These are phyloP conservation scores for Drosophila nigromelanica DNA, from an alignment of 1,140 invertebrate genomes.

Conservation along the genomic window DNA sequence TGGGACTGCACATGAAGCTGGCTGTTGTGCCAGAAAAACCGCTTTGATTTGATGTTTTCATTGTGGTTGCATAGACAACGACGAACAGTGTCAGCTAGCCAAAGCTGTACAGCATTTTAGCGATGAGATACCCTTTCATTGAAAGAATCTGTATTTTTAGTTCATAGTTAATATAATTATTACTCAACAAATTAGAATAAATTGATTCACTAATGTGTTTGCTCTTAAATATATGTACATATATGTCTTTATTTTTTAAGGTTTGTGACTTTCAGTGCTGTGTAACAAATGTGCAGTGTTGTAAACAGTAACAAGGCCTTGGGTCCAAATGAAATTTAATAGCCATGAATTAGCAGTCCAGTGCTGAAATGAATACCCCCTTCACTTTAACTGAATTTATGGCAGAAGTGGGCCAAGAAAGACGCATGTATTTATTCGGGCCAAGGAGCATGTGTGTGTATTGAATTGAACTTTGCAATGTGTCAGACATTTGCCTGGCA, in stretches of 20 bases:
- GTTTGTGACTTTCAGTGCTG: too few species aligned
- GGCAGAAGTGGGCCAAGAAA: conserved; percentile 38
- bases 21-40: too few species aligned
- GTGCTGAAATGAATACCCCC: conserved; percentile 48
- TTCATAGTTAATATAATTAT: too few species aligned
- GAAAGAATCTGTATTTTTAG: too few species aligned
- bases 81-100: background rate
- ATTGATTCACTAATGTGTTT: conserved; percentile 3
- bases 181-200: too few species aligned
- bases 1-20: background rate
- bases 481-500: conserved; percentile 32
- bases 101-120: background rate
- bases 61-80: conserved; percentile 66
- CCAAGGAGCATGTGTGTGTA: conserved; percentile 14
- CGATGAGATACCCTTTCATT: conserved; percentile 1
- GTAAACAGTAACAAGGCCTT: conserved; percentile 16
- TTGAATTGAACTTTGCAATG: conserved; percentile 49
- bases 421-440: conserved; percentile 10
- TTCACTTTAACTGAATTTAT: conserved; percentile 41
- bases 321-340: conserved; percentile 60
- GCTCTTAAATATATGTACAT: too few species aligned
- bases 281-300: too few species aligned
- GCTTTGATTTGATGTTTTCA: conserved; percentile 50
- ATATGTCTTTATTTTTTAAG: too few species aligned
- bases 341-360: conserved; percentile 59